phyloP scores from a whole-genome alignment of 2,888 invertebrate species.

The Zhuqinia jingwanae region DNA sequence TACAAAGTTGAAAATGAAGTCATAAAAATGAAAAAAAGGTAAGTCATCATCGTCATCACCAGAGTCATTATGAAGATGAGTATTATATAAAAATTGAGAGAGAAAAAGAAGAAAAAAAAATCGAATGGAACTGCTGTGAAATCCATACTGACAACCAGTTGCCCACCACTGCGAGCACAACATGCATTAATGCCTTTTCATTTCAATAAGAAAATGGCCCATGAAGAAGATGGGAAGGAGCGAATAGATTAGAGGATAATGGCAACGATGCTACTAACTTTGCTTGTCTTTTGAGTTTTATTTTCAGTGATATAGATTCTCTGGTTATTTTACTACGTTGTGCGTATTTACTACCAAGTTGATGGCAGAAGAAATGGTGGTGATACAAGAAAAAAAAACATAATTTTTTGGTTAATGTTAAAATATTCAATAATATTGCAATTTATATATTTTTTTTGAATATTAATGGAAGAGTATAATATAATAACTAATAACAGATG shows the following conservation, averaged over 20 bases:
- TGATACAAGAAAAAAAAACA: too few species aligned
- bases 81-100: conserved; percentile 29
- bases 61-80: conserved; percentile 60
- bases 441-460: conserved; percentile 21
- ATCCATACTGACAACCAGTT: conserved; percentile 69
- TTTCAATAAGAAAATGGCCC: conserved; percentile 62
- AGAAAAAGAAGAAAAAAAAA: conserved; percentile 7
- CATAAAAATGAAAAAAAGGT: conserved; percentile 66
- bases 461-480: conserved; percentile 11
- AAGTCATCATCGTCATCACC: conserved; percentile 59
- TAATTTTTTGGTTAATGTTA: too few species aligned
- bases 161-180: conserved; percentile 67
- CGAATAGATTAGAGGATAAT: conserved; percentile 50
- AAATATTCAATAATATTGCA: conserved; percentile 2
- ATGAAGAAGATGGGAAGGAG: conserved; percentile 43
- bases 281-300: too few species aligned
- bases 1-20: conserved; percentile 60
- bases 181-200: conserved; percentile 69
- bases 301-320: too few species aligned
- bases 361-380: too few species aligned
- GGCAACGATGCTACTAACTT: conserved; percentile 6
- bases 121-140: conserved; percentile 59
- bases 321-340: background rate
- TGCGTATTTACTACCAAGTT: background rate
- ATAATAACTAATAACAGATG: too few species aligned